phyloP scores from a whole-genome alignment of 2,797 vertebrate genomes.

The Tangara arthus region DNA sequence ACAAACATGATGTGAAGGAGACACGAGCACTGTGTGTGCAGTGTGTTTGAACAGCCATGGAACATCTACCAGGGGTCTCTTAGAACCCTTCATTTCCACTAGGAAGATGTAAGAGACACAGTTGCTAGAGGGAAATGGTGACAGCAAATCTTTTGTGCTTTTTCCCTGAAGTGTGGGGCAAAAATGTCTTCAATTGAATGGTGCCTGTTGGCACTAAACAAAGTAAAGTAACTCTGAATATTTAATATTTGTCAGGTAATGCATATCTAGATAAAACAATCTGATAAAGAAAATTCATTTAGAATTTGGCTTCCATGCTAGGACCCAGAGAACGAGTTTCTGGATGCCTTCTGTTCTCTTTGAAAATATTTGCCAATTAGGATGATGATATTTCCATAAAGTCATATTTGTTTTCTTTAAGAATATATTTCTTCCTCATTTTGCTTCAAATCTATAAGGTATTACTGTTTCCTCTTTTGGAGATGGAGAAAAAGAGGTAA shows the following conservation, averaged over 20 bases:
- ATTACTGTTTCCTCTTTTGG: background rate
- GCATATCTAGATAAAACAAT: background rate
- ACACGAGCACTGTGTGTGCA: background rate
- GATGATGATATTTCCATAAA: constrained; percentile 44
- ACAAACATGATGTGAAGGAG: background rate
- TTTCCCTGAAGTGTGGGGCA: background rate
- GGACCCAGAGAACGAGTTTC: background rate
- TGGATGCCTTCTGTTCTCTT: constrained; percentile 14
- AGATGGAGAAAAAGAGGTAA: background rate
- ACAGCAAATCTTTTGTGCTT: background rate
- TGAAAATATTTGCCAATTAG: constrained; percentile 37
- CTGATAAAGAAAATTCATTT: constrained; percentile 29
- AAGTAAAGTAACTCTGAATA: background rate
- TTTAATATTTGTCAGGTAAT: background rate
- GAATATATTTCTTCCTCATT: background rate
- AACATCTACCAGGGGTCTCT: background rate
- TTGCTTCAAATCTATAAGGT: background rate
- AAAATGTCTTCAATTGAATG: background rate
- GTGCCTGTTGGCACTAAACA: background rate
- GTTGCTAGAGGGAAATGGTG: background rate
- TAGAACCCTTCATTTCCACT: constrained; percentile 1
- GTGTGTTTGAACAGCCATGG: background rate
- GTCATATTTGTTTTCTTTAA: constrained; percentile 37
- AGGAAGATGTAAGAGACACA: background rate
- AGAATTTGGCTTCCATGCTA: constrained; percentile 3